Evolutionary conservation across 2,888 invertebrate genomes (phyloP), one percentile per base, ranked within the genome.

Genomic region (Ectemnius lituratus): DNA sequence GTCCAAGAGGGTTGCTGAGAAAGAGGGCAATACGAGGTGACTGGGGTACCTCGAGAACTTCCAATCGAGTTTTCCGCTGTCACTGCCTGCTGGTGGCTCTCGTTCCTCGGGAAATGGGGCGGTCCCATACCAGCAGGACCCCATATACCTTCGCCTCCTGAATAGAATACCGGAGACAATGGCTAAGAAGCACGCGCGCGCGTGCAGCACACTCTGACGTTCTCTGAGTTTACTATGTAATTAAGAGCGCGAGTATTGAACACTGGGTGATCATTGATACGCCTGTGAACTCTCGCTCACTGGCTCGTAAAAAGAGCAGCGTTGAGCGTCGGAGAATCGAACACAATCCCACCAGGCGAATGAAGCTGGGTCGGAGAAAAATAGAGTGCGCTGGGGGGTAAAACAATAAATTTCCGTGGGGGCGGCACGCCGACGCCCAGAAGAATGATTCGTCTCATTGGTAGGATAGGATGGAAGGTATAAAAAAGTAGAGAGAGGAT

Each of bases 31-130:
- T 27, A 11, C 52, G n/a, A 16, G 52, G 52, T 16, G 16, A 52
- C 52, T 16, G 52, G 52, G 52, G n/a, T 16, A 52, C 52, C 70
- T 77, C 61, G 70, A 74, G 79, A 62, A 79, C 62, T 68, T 77
- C 57, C 81, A 79, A 81, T 81, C 79, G 72, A 79, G 75, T 81
- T 79, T 79, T 67, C 76, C 72, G 71, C 70, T 70, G 72, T 73
- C 68, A 68, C 57, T 72, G 65, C 56, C 68, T 61, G 37, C 37
- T 37, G 62, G 58, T 66, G 72, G 73, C 73, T 28, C 49, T 27
- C 69, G 66, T 13, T 64, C 46, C 47, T 65, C 67, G 62, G 69
- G 59, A 62, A 62, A 28, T 20, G 13, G 61, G 56, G 16, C 49
- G 58, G 2, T 46, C 28, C 60, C 46, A n/a, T n/a, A 23, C 14